A percentile compares a stretch with the other conserved stretches of the same genome.
These are phyloP conservation scores for Abrostola tripartita DNA, from an alignment of 2,888 invertebrate species.

Conservation along the genomic window DNA sequence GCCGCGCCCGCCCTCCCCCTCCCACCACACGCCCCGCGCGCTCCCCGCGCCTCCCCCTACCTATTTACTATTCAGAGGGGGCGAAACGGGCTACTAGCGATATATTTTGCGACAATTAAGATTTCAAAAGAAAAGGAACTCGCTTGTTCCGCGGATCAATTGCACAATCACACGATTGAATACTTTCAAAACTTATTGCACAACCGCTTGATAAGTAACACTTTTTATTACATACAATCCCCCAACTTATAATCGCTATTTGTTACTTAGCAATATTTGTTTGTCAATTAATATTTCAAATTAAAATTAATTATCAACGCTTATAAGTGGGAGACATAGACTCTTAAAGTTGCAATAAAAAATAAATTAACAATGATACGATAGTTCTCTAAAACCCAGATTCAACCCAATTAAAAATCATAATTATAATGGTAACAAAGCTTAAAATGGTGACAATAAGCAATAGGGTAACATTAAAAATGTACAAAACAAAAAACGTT, in stretches of 20 bases:
- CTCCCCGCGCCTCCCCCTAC: constrained; percentile 70
- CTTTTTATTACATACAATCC: constrained; percentile 61
- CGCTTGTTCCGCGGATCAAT: constrained; percentile 68
- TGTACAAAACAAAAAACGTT: constrained; percentile 70
- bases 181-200: constrained; percentile 66
- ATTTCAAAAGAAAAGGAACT: constrained; percentile 81
- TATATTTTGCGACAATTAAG: constrained; percentile 87
- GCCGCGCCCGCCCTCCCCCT: constrained; percentile 48
- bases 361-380: constrained; percentile 64
- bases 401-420: constrained; percentile 68
- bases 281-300: constrained; percentile 44
- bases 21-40: constrained; percentile 43
- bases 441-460: constrained; percentile 78
- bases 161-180: constrained; percentile 71
- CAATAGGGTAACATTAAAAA: constrained; percentile 70
- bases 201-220: constrained; percentile 69
- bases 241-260: constrained; percentile 57
- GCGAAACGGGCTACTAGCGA: constrained; percentile 81
- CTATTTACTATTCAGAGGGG: constrained; percentile 86
- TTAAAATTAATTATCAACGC: constrained; percentile 34
- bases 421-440: constrained; percentile 77
- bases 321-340: constrained; percentile 39
- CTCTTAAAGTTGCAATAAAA: constrained; percentile 42
- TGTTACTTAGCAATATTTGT: constrained; percentile 49
- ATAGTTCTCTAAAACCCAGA: constrained; percentile 53